Evolutionary conservation across 2,113 vertebrate genomes (phyloP).

Genomic region (Hassar affinis): DNA sequence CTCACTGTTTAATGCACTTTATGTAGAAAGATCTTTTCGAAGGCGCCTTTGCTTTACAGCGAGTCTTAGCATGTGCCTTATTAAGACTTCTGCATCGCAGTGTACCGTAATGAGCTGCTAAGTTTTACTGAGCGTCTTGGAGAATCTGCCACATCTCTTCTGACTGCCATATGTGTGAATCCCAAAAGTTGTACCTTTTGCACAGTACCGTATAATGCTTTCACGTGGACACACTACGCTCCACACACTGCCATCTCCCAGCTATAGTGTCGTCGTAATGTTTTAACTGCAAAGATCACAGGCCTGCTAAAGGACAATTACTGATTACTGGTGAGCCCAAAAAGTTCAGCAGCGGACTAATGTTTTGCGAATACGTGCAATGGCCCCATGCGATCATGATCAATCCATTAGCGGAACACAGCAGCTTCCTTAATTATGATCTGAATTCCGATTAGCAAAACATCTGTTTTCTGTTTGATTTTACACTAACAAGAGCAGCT

Average conservation of each 20-base stretch:
- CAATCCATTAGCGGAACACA: conserved; percentile 33
- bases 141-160: too few species aligned
- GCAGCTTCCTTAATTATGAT: conserved; percentile 33
- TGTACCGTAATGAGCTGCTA: too few species aligned
- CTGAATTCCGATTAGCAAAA: conserved; percentile 42
- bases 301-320: background rate
- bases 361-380: background rate
- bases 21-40: too few species aligned
- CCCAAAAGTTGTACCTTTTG: too few species aligned
- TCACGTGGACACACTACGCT: background rate
- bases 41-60: too few species aligned
- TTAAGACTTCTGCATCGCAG: too few species aligned
- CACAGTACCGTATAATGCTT: background rate
- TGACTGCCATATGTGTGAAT: too few species aligned
- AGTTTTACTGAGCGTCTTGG: too few species aligned
- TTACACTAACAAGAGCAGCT: conserved; percentile 33
- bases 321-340: background rate
- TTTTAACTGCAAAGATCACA: background rate
- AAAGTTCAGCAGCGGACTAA: background rate
- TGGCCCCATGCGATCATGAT: conserved; percentile 12
- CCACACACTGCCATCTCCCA: background rate
- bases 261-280: background rate
- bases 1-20: too few species aligned
- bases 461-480: conserved; percentile 51
- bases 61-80: too few species aligned